These are phyloP conservation scores for Acanthacorydalis orientalis DNA, from an alignment of 2,888 invertebrate genomes.

Conservation along the genomic window DNA sequence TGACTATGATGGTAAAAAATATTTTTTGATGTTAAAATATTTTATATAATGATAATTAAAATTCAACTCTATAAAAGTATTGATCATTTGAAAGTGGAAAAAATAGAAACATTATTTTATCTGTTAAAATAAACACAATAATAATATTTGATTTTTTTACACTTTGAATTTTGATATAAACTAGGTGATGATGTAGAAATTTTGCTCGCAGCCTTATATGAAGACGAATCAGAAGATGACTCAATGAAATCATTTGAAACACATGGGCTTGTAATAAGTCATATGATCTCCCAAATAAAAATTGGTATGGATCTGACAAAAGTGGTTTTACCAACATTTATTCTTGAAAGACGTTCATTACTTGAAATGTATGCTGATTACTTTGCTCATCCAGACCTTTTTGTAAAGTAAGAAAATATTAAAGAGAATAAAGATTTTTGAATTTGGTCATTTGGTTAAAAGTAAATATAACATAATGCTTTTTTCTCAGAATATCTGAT, in stretches of 20 bases:
- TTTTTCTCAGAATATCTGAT: slow-evolving; percentile 56
- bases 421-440: not conserved
- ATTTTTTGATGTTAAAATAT: too few species aligned
- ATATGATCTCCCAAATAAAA: slow-evolving; percentile 92
- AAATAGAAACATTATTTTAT: too few species aligned
- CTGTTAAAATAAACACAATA: not conserved
- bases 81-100: too few species aligned
- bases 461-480: not conserved
- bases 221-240: slow-evolving; percentile 75
- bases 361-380: slow-evolving; percentile 99
- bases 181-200: slow-evolving; percentile 11
- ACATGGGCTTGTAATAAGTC: slow-evolving; percentile 94
- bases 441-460: not conserved
- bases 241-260: slow-evolving; percentile 86
- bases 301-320: slow-evolving; percentile 99
- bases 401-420: slow-evolving; percentile 49
- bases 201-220: slow-evolving; percentile 59
- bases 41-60: too few species aligned
- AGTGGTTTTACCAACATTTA: slow-evolving; percentile 96
- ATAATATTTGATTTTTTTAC: not conserved
- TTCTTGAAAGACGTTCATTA: slow-evolving; percentile 88
- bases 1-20: slow-evolving; percentile 56
- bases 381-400: slow-evolving; percentile 97
- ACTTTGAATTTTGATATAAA: not conserved
- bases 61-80: too few species aligned